A percentile compares a stretch with the other conserved stretches of the same genome.
Conservation (phyloP, 2,113 vertebrate genomes). For the Ochotona curzoniae region DNA sequence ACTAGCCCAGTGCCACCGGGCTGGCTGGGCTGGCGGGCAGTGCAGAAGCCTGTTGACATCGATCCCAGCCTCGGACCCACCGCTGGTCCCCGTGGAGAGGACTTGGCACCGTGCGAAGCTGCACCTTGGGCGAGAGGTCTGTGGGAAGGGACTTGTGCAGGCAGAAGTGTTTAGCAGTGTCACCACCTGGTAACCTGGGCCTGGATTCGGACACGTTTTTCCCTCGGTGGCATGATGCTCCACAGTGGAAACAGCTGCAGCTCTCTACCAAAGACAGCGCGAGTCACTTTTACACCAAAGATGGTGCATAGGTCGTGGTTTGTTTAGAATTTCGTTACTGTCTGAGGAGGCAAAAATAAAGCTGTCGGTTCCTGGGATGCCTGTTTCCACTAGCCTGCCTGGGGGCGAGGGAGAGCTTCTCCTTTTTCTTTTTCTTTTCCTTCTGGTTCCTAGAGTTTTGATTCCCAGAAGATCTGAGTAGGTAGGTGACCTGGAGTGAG, state of each 20-base stretch:
- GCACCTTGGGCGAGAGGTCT: not conserved
- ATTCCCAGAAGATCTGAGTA: slow-evolving; percentile 31
- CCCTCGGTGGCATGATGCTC: not conserved
- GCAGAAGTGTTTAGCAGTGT: not conserved
- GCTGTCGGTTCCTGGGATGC: slow-evolving; percentile 39
- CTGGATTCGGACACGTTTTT: slow-evolving; percentile 32
- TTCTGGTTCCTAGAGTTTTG: slow-evolving; percentile 10
- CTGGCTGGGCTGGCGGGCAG: not conserved
- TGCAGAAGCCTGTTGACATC: not conserved
- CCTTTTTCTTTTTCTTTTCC: not conserved
- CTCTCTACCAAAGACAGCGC: no score
- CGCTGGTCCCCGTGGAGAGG: not conserved
- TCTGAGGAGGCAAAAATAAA: slow-evolving; percentile 30
- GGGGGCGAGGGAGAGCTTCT: not conserved
- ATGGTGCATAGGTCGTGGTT: slow-evolving; percentile 20
- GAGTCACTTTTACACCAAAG: slow-evolving; percentile 3
- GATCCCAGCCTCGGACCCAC: not conserved
- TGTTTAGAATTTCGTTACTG: not conserved
- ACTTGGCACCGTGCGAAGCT: not conserved
- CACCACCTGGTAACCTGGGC: not conserved
- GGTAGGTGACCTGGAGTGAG: not conserved
- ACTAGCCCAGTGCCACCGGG: not conserved
- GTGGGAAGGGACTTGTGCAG: not conserved
- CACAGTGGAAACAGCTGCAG: no score
- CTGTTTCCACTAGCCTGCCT: not conserved